These are phyloP conservation scores for Plagiodera versicolora DNA, from an alignment of 2,888 invertebrate genomes.

Conservation along the genomic window DNA sequence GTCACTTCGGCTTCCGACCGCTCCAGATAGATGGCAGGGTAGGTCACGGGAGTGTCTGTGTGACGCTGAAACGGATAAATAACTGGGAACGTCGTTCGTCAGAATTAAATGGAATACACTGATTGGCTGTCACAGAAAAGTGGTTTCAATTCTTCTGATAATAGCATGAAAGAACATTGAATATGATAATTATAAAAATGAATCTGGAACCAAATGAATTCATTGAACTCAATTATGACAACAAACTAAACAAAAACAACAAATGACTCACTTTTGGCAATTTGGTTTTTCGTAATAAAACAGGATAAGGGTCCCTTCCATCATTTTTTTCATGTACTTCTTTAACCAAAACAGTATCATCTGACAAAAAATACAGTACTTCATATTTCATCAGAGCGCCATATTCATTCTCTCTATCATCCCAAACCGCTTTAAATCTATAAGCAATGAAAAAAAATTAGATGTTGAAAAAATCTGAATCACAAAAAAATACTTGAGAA, in stretches of 20 bases:
- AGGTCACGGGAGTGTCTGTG: slow-evolving; percentile 57
- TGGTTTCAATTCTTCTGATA: too few relatives aligned
- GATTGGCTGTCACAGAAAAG: too few relatives aligned
- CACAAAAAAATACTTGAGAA: slow-evolving; percentile 61
- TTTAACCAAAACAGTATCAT: slow-evolving; percentile 78
- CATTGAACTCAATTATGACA: background rate
- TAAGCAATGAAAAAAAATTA: too few relatives aligned
- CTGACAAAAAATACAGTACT: slow-evolving; percentile 77
- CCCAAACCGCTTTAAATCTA: slow-evolving; percentile 71
- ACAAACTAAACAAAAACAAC: slow-evolving; percentile 42
- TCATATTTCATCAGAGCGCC: slow-evolving; percentile 67
- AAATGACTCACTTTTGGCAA: slow-evolving; percentile 62
- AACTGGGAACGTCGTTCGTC: background rate
- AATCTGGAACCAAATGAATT: too few relatives aligned
- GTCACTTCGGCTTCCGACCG: slow-evolving; percentile 69
- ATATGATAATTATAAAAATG: too few relatives aligned
- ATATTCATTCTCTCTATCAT: slow-evolving; percentile 62
- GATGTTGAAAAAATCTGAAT: background rate
- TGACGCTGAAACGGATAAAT: slow-evolving; percentile 43
- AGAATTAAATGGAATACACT: background rate
- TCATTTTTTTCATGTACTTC: slow-evolving; percentile 72
- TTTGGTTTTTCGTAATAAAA: slow-evolving; percentile 73
- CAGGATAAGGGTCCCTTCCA: slow-evolving; percentile 76
- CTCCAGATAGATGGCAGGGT: slow-evolving; percentile 71
- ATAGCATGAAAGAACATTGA: too few relatives aligned